Evolutionary conservation across 1,140 invertebrate species (phyloP).

Genomic region (Drosophila malerkotliana): DNA sequence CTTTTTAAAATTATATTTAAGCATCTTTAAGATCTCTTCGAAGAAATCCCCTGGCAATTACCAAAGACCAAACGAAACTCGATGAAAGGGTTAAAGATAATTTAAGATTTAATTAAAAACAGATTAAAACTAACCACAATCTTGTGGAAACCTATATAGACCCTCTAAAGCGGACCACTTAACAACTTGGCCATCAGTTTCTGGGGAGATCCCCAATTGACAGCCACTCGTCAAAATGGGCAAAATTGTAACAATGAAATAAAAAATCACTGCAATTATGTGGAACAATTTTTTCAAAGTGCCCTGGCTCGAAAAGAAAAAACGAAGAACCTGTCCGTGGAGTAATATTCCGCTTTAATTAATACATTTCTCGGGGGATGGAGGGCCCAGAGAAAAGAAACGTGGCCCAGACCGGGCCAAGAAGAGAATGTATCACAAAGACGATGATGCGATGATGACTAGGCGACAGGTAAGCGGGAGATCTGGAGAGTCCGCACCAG

Average conservation of each 20-base stretch:
- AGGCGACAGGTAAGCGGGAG: slow-evolving; percentile 48
- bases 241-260: slow-evolving; percentile 61
- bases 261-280: slow-evolving; percentile 72
- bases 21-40: not conserved
- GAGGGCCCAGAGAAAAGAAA: not conserved
- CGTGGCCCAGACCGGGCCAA: slow-evolving; percentile 6
- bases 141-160: not conserved
- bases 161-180: slow-evolving; percentile 52
- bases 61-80: too few species aligned
- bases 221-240: slow-evolving; percentile 45
- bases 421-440: slow-evolving; percentile 50
- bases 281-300: slow-evolving; percentile 37
- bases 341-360: slow-evolving; percentile 59
- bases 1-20: not conserved
- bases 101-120: slow-evolving; percentile 25
- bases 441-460: slow-evolving; percentile 33
- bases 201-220: slow-evolving; percentile 30
- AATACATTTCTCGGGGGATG: slow-evolving; percentile 58
- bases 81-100: slow-evolving; percentile 14
- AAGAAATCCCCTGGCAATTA: too few species aligned
- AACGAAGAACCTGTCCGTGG: slow-evolving; percentile 15
- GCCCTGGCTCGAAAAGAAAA: not conserved
- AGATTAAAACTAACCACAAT: slow-evolving; percentile 40
- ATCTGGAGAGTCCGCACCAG: slow-evolving; percentile 3
- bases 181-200: slow-evolving; percentile 46